Evolutionary conservation across 2,797 vertebrate species (phyloP), one percentile per base, ranked within the genome.

Genomic region (Takifugu rubripes): DNA sequence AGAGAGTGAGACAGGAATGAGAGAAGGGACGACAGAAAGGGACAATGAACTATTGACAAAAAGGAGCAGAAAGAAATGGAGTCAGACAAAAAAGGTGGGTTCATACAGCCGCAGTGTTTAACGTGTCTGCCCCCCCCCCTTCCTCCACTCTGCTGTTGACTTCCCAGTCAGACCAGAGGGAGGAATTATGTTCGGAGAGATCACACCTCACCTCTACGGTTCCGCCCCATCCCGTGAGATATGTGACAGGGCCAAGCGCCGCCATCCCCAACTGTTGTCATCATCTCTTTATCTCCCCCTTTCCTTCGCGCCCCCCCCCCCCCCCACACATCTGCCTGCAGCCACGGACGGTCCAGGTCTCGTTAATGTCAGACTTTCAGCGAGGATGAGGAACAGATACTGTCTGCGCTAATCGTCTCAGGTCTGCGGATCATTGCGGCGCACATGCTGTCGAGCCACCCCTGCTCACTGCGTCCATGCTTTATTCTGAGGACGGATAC

Each of bases 151-250:
- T 12, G 3, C 31, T 16, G 54, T 53, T 42, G 12, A 31, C 56
- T 42, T 29, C 52, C 25, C 26, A 0, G 21, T 64, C 31, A 5
- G 47, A 78, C 64, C 64, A 42, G 56, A 66, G 78, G 78, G 79
- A 81, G 81, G 70, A 78, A 81, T 81, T 75, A 78, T 75, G 71
- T 83, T 56, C 6, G 17, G 52, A 62, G 77, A 61, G 59, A 51
- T 78, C 48, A 48, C 65, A 29, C 60, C 66, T 53, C 53, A 10
- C 54, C 53, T 59, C 54, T n/a, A 0, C 4, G 33, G 63, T 24
- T 1, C 59, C 65, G 31, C 75, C 78, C 64, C 60, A 44, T 65
- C 71, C 70, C 66, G 56, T 69, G 72, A 81, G 75, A 81, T 66
- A 75, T 83, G 71, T 77, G 68, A 81, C 79, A 65, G 57, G 59